Base-by-base conservation (phyloP, 2,797 vertebrate species). In the Trematomus bernacchii region DNA sequence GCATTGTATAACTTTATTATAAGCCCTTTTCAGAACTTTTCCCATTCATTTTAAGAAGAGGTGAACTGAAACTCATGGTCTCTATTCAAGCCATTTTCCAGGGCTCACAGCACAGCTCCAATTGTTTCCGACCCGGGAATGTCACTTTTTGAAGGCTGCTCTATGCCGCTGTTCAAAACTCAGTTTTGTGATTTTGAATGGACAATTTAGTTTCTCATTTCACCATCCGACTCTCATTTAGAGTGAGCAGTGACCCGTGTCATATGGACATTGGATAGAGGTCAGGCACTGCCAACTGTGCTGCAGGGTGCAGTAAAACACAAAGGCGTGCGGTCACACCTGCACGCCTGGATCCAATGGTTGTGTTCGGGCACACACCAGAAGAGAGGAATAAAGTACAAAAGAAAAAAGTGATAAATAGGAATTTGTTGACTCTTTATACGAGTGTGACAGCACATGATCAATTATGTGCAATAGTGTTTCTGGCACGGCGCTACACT, bases 191-290 rank as follows among this genome's bases (percentile, higher is more conserved):
- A 78, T 91, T 92, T 80, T 90, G 83, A 92, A 93, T 90, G 79
- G 80, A 85, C 91, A 85, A 85, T 92, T 90, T 90, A 88, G 86
- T 79, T 73, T 84, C 83, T 85, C 84, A 86, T 89, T 89, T 91
- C 77, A 37, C 80, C 82, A 71, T 77, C 86, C 57, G 40, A 74
- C 65, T 77, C 66, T 86, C 77, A 83, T 91, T 91, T 87, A 66
- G 61, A 84, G 57, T 2, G 67, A 78, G 88, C 90, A 65, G 71
- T 91, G 92, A 93, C 89, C 93, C 87, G 87, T 89, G 85, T 90
- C 89, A 69, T 85, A 79, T 83, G 83, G 83, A 83, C 83, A 61
- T 74, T 79, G 79, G 83, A 81, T 73, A 50, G 83, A 85, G 85
- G 89, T 92, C 88, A 87, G 72, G 61, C 37, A 37, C 66, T 4